These are phyloP conservation scores for Clamator glandarius DNA, from an alignment of 2,797 vertebrate species.

Conservation along the genomic window DNA sequence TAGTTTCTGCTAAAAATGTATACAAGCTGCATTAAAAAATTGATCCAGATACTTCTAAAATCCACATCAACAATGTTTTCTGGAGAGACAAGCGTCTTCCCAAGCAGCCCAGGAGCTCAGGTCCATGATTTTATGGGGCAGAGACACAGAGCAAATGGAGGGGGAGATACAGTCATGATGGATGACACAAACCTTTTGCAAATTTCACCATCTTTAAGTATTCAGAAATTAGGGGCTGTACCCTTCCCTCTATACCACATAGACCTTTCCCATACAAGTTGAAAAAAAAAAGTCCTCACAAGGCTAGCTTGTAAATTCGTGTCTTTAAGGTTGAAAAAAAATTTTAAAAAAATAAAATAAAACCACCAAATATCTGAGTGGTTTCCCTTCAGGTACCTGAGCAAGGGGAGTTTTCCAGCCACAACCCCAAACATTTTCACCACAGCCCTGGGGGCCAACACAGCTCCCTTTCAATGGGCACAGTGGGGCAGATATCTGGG, in stretches of 20 bases:
- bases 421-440: not conserved
- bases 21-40: not conserved
- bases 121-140: not conserved
- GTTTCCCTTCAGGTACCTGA: conserved; percentile 18
- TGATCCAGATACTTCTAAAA: not conserved
- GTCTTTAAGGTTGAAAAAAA: not conserved
- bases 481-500: not conserved
- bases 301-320: not conserved
- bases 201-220: not conserved
- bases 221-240: not conserved
- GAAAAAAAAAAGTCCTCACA: not conserved
- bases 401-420: conserved; percentile 34
- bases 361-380: not conserved
- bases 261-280: not conserved
- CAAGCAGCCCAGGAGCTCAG: not conserved
- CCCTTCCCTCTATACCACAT: not conserved
- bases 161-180: not conserved
- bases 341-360: not conserved
- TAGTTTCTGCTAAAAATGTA: not conserved
- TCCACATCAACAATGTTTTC: not conserved
- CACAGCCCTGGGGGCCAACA: accelerated
- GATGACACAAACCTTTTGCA: not conserved
- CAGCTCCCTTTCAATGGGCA: not conserved
- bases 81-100: not conserved
- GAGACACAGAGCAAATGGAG: not conserved